A percentile compares a stretch with the other conserved stretches of the same genome.
phyloP scores from a whole-genome alignment of 2,888 invertebrate species.

The Augiades crinisus region DNA sequence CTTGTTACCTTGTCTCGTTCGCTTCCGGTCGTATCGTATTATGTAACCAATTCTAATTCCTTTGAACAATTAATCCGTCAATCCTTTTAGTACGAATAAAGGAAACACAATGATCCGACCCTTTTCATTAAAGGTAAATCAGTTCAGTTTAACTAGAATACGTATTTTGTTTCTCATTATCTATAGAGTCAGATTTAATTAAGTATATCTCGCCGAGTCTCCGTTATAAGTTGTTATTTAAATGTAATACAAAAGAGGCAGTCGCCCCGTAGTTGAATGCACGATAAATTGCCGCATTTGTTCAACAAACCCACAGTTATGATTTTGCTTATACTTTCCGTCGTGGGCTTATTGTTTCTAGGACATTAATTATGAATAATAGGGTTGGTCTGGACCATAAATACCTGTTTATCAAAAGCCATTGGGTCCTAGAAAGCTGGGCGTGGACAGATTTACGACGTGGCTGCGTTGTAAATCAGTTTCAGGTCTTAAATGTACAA shows the following conservation, averaged over 20 bases:
- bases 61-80: slow-evolving; percentile 37
- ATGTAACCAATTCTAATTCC: slow-evolving; percentile 28
- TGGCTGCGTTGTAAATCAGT: slow-evolving; percentile 14
- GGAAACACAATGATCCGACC: slow-evolving; percentile 3
- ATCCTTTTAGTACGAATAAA: slow-evolving; percentile 27
- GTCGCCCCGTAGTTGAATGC: slow-evolving; percentile 51
- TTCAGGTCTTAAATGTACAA: background rate
- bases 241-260: slow-evolving; percentile 48
- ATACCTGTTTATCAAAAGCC: slow-evolving; percentile 22
- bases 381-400: slow-evolving; percentile 5
- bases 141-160: slow-evolving; percentile 5
- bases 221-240: slow-evolving; percentile 26
- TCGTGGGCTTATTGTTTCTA: slow-evolving; percentile 13
- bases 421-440: slow-evolving; percentile 17
- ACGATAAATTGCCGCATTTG: slow-evolving; percentile 49
- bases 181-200: too few relatives aligned
- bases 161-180: slow-evolving; percentile 10
- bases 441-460: slow-evolving; percentile 22
- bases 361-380: slow-evolving; percentile 22
- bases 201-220: too few relatives aligned
- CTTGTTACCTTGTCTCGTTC: background rate
- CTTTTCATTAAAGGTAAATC: slow-evolving; percentile 1
- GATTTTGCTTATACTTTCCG: slow-evolving; percentile 22
- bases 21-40: slow-evolving; percentile 23
- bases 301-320: slow-evolving; percentile 38